phyloP scores from a whole-genome alignment of 2,797 vertebrate genomes.

The Clamator glandarius region DNA sequence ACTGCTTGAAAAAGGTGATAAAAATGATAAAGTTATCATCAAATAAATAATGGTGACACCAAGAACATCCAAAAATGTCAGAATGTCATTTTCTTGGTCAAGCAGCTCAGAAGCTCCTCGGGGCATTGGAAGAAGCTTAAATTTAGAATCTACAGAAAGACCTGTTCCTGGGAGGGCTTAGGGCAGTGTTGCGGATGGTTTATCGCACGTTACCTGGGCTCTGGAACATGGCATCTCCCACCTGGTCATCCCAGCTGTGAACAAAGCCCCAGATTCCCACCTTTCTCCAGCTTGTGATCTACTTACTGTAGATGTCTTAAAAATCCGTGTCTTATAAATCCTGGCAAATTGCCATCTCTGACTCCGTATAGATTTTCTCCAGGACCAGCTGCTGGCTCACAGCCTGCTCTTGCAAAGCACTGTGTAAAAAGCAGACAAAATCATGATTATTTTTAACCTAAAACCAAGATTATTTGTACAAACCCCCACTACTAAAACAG shows the following conservation, averaged over 20 bases:
- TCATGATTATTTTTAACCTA: background rate
- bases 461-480: background rate
- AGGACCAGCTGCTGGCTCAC: background rate
- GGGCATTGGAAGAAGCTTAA: background rate
- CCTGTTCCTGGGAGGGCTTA: background rate
- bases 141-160: background rate
- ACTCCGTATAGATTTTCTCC: background rate
- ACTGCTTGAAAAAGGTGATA: slow-evolving; percentile 8
- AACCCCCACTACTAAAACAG: background rate
- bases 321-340: background rate
- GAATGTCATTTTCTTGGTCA: slow-evolving; percentile 45
- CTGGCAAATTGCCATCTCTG: background rate
- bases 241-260: rapidly evolving
- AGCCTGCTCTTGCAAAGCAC: background rate
- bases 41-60: slow-evolving; percentile 21
- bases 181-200: background rate
- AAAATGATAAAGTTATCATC: slow-evolving; percentile 25
- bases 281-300: background rate
- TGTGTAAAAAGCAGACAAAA: background rate
- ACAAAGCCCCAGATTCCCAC: background rate
- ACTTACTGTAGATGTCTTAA: background rate
- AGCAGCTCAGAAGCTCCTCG: background rate
- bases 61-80: slow-evolving; percentile 16
- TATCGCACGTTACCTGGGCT: background rate
- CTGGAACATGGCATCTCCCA: background rate